phyloP scores from a whole-genome alignment of 2,113 vertebrate genomes.

The Piaya cayana region DNA sequence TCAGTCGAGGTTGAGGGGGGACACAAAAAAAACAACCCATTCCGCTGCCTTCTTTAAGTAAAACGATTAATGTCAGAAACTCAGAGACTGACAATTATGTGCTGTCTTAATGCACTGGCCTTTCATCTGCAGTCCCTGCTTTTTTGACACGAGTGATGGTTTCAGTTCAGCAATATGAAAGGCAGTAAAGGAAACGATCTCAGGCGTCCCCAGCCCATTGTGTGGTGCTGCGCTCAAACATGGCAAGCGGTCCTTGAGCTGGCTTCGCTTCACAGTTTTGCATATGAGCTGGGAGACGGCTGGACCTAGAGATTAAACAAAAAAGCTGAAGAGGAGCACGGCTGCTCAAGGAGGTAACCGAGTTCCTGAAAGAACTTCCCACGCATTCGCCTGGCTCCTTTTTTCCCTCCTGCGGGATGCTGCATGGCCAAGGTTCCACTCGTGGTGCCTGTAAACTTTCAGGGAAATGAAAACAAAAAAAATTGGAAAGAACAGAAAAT shows the following conservation, averaged over 20 bases:
- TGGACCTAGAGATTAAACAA: not conserved
- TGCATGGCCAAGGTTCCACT: not conserved
- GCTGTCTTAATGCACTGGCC: conserved; percentile 77
- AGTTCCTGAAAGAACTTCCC: not conserved
- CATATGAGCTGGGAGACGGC: not conserved
- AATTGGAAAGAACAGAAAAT: not conserved
- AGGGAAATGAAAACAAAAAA: not conserved
- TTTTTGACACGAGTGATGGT: conserved; percentile 71
- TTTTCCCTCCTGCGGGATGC: accelerated
- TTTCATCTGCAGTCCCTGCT: conserved; percentile 74
- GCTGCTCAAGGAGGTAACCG: not conserved
- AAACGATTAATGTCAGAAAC: conserved; percentile 79
- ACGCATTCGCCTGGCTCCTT: accelerated
- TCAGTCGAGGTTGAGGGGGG: not conserved
- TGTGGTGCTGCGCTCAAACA: not conserved
- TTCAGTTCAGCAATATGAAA: conserved; percentile 75
- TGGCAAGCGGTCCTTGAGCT: not conserved
- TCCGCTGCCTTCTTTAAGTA: conserved; percentile 65
- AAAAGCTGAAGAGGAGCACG: accelerated
- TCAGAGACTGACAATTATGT: conserved; percentile 76
- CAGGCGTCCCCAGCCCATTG: conserved; percentile 50
- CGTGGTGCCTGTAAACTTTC: not conserved
- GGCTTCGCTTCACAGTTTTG: not conserved
- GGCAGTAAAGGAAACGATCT: conserved; percentile 57
- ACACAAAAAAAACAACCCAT: not conserved